phyloP scores from a whole-genome alignment of 2,113 vertebrate species.

The Cryptomyrus ogoouensis region DNA sequence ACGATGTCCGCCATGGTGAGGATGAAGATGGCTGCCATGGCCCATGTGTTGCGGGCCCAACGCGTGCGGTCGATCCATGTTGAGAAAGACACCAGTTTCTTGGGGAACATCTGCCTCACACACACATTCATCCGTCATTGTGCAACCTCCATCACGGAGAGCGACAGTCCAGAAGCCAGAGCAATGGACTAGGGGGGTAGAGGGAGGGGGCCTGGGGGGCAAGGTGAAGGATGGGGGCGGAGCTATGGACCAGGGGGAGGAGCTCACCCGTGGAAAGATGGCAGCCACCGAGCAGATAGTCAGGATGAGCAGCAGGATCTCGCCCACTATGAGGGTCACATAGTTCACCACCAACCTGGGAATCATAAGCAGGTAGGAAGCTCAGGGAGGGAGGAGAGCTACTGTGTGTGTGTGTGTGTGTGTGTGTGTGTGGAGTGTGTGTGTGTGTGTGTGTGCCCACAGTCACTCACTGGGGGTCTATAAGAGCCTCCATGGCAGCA shows the following conservation, averaged over 20 bases:
- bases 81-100: constrained; percentile 84
- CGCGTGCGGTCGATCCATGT: constrained; percentile 88
- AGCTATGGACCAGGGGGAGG: background rate
- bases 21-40: constrained; percentile 86
- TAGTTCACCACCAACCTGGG: constrained; percentile 81
- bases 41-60: constrained; percentile 94
- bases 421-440: background rate
- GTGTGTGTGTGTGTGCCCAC: background rate
- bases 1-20: constrained; percentile 81
- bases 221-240: background rate
- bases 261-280: constrained; percentile 82
- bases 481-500: constrained; percentile 72
- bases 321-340: constrained; percentile 77
- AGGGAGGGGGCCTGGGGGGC: background rate
- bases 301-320: constrained; percentile 76
- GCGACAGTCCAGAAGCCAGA: background rate
- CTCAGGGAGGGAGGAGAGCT: background rate
- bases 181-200: background rate
- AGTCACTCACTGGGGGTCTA: constrained; percentile 75
- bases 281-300: constrained; percentile 82
- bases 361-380: constrained; percentile 17
- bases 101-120: constrained; percentile 68
- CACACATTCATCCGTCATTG: constrained; percentile 1
- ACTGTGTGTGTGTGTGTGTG: background rate
- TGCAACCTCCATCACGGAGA: background rate